Conservation (phyloP, 2,113 vertebrate genomes). For the Phaethon lepturus region DNA sequence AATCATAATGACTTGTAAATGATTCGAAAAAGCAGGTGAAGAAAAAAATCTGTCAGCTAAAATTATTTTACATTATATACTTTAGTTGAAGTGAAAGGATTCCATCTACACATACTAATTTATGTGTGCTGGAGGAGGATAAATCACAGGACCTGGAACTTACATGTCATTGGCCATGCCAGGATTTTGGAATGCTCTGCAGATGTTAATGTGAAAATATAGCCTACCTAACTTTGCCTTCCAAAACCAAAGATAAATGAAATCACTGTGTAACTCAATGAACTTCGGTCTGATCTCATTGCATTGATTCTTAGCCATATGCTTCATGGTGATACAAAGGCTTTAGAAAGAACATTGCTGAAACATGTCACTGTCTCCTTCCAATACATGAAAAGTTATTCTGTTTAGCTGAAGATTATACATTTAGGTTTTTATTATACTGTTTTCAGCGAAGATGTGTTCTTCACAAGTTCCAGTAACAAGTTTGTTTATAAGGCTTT, state of each 20-base stretch:
- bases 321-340: neutral
- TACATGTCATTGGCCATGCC: conserved; percentile 12
- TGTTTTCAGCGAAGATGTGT: neutral
- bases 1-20: conserved; percentile 32
- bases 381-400: neutral
- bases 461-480: neutral
- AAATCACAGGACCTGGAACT: conserved; percentile 40
- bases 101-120: conserved; percentile 5
- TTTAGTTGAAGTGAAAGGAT: neutral
- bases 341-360: neutral
- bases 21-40: neutral
- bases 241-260: conserved; percentile 30
- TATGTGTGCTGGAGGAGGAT: conserved; percentile 25
- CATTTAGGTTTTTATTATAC: neutral
- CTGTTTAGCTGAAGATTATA: neutral
- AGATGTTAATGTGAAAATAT: conserved; percentile 52
- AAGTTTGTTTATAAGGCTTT: neutral
- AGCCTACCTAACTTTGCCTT: neutral
- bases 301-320: neutral
- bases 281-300: neutral
- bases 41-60: conserved; percentile 29
- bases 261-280: neutral
- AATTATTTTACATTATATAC: neutral
- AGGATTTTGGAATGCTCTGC: conserved; percentile 50
- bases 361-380: neutral